These are phyloP conservation scores for Xyrauchen texanus DNA, from an alignment of 2,113 vertebrate genomes.

Conservation along the genomic window DNA sequence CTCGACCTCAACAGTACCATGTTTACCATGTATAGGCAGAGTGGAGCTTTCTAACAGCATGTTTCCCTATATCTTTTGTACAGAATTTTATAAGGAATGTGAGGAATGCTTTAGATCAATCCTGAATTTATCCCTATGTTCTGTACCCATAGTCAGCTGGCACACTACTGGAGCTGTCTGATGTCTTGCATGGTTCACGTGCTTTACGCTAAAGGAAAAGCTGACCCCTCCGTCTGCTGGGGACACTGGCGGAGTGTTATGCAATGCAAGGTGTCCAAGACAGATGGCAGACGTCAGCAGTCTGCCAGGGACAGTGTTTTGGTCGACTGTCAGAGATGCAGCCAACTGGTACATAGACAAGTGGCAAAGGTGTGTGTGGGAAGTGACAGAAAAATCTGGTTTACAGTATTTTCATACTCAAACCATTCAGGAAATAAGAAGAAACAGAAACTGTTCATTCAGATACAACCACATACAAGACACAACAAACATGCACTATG, in stretches of 20 bases:
- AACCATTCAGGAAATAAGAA: too few species aligned
- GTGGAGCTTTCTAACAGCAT: not conserved
- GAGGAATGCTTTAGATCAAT: conserved; percentile 55
- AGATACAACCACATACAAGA: too few species aligned
- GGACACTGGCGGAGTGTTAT: conserved; percentile 44
- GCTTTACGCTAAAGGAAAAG: not conserved
- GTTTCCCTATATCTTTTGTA: conserved; percentile 35
- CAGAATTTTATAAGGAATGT: conserved; percentile 61
- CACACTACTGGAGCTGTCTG: not conserved
- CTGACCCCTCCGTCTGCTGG: not conserved
- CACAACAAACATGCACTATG: too few species aligned
- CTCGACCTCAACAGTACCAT: not conserved
- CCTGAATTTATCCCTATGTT: conserved; percentile 13
- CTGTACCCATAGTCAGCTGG: not conserved
- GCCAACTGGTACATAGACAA: not conserved
- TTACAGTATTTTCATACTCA: too few species aligned
- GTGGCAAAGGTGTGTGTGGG: too few species aligned
- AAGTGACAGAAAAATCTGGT: too few species aligned
- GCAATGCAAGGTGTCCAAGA: conserved; percentile 41
- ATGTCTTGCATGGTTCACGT: not conserved
- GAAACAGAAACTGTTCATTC: too few species aligned
- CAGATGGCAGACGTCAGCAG: conserved; percentile 56
- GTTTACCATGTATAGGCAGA: conserved; percentile 33
- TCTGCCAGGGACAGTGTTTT: conserved; percentile 28
- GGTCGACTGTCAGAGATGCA: conserved; percentile 3